phyloP scores from a whole-genome alignment of 2,797 vertebrate genomes.

The Pachyuromys duprasi region DNA sequence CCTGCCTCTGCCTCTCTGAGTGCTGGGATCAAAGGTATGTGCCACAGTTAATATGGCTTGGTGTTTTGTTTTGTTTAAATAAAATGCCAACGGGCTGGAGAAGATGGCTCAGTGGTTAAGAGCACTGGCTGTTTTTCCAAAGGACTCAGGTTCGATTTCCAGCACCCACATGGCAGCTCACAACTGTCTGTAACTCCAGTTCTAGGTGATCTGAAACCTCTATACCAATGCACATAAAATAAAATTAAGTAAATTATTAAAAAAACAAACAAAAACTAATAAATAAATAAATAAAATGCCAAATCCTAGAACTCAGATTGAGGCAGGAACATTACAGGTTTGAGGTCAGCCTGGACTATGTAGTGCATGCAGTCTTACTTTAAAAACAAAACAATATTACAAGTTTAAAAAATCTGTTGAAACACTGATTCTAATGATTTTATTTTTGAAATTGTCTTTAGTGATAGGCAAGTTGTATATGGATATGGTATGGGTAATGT shows the following conservation, averaged over 20 bases:
- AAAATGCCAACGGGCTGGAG: neutral
- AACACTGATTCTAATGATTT: conserved; percentile 29
- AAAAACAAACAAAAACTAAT: too few species aligned
- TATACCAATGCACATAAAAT: too few species aligned
- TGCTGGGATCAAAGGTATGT: neutral
- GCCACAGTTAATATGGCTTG: conserved; percentile 33
- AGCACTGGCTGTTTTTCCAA: too few species aligned
- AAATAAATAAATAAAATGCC: conserved; percentile 6
- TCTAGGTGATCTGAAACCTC: too few species aligned
- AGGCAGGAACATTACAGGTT: neutral
- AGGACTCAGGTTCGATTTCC: too few species aligned
- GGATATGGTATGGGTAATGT: conserved; percentile 22
- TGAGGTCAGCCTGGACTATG: neutral
- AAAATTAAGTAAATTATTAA: too few species aligned
- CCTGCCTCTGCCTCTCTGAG: neutral
- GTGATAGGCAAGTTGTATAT: neutral
- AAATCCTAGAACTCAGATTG: neutral
- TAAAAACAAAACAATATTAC: neutral
- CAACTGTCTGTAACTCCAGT: too few species aligned
- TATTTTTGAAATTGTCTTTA: conserved; percentile 36
- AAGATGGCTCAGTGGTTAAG: too few species aligned
- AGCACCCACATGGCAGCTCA: too few species aligned
- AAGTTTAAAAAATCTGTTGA: conserved; percentile 44
- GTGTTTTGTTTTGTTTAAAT: too few species aligned
- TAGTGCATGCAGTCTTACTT: neutral